Base-by-base conservation (phyloP, 2,797 vertebrate species). In the Babyrousa celebensis region DNA sequence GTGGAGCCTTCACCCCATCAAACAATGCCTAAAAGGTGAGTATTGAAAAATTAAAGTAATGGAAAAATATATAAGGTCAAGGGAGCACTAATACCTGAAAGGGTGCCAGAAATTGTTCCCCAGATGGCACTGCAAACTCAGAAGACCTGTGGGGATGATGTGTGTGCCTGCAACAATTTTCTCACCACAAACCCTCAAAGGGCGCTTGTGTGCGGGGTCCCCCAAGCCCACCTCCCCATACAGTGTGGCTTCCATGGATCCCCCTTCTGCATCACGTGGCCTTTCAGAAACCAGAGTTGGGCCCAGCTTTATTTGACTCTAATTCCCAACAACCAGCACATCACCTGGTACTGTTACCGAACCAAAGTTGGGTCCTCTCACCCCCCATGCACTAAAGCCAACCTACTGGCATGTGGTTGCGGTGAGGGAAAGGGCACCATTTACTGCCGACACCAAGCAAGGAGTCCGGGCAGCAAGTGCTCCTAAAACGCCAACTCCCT, bases 81-180 rank as follows among this genome's bases (percentile, higher is more conserved):
- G 60, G n/a, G 29, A 72, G 23, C 3, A 0, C 12, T 11, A 2
- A 0, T 1, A 0, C 54, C 10, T 12, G 15, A 1, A 1, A 20
- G 25, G 11, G 9, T 40, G 10, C 32, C 29, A 12, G 67, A 48
- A 52, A 6, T 0, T 1, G 2, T 3, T 10, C 15, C 40, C 27
- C 23, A 7, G 54, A 4, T 1, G 14, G 9, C 3, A 3, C n/a
- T 0, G 5, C 1, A 15, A 11, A 12, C 12, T 0, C 43, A 0
- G 0, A 36, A 14, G 56, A 12, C 1, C 14, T 2, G 0, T 1
- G 0, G 0, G 67, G 6, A 11, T 3, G 1, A 1, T 0, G 14
- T 18, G 40, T 4, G 15, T 0, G 0, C 75, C 72, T 65, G 9
- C 11, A 5, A 65, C 40, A 16, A 27, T 23, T 10, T 1, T 11